phyloP scores from a whole-genome alignment of 2,113 vertebrate genomes.

The Echinops telfairi region DNA sequence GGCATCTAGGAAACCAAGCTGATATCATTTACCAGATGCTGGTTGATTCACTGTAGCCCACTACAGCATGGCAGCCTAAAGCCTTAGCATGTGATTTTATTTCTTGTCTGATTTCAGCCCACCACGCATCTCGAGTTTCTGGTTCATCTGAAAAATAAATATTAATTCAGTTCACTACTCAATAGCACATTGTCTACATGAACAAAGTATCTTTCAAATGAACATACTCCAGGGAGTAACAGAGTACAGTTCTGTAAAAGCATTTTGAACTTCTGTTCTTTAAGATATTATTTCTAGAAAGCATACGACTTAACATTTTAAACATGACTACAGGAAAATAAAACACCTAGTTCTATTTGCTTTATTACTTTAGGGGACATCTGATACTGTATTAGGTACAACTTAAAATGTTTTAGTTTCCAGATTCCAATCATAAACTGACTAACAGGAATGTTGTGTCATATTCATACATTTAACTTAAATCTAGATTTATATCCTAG shows the following conservation, averaged over 20 bases:
- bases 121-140: conserved; percentile 99
- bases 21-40: conserved; percentile 95
- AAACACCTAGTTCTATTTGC: conserved; percentile 31
- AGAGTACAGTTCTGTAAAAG: neutral
- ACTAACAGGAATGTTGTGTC: neutral
- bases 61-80: conserved; percentile 97
- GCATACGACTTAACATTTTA: neutral
- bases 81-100: conserved; percentile 99
- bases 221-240: neutral
- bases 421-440: conserved; percentile 37
- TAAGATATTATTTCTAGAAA: conserved; percentile 49
- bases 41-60: conserved; percentile 98
- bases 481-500: conserved; percentile 58
- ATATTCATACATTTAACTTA: conserved; percentile 33
- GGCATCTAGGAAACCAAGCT: conserved; percentile 78
- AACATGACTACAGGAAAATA: conserved; percentile 31
- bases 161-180: conserved; percentile 87
- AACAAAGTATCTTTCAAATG: conserved; percentile 58
- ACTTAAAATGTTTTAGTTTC: conserved; percentile 36
- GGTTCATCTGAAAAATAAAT: conserved; percentile 97
- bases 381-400: conserved; percentile 1
- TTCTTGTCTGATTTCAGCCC: conserved; percentile 99
- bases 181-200: neutral
- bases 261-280: conserved; percentile 28
- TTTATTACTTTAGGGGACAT: conserved; percentile 27